Evolutionary conservation across 2,797 vertebrate genomes (phyloP).

Genomic region (Typhlichthys subterraneus): DNA sequence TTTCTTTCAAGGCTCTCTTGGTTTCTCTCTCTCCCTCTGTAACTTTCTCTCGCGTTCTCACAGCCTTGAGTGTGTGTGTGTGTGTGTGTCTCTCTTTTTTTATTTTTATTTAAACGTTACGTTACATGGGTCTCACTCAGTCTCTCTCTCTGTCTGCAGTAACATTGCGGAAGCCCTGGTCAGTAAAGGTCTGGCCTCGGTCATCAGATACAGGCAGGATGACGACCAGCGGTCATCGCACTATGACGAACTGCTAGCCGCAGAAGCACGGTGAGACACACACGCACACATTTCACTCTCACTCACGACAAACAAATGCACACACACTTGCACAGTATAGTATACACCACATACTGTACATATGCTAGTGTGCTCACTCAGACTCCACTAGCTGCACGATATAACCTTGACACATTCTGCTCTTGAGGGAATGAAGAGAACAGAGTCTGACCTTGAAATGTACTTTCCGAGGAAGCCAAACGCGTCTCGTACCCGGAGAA

Average conservation of each 20-base stretch:
- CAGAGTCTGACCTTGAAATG: conserved; percentile 42
- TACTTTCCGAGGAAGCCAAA: conserved; percentile 10
- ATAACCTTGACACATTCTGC: conserved; percentile 45
- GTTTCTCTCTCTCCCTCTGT: conserved; percentile 9
- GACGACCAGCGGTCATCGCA: conserved; percentile 96
- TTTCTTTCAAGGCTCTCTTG: conserved; percentile 4
- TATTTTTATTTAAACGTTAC: neutral
- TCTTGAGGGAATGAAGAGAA: conserved; percentile 14
- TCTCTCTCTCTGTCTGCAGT: conserved; percentile 65
- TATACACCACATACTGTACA: too few species aligned
- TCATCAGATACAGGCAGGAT: conserved; percentile 94
- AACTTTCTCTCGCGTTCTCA: neutral
- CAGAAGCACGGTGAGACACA: conserved; percentile 88
- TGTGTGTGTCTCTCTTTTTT: neutral
- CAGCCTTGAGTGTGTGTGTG: neutral
- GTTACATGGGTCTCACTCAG: neutral
- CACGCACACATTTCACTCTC: neutral
- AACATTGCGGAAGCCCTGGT: conserved; percentile 96
- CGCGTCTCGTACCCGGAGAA: neutral
- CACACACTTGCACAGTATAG: neutral
- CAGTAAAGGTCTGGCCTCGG: conserved; percentile 94
- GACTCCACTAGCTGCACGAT: conserved; percentile 2
- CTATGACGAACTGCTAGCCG: conserved; percentile 93
- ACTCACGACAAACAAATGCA: neutral
- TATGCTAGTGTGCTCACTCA: conserved; percentile 3